phyloP scores from a whole-genome alignment of 2,113 vertebrate genomes.

The Cebus imitator region DNA sequence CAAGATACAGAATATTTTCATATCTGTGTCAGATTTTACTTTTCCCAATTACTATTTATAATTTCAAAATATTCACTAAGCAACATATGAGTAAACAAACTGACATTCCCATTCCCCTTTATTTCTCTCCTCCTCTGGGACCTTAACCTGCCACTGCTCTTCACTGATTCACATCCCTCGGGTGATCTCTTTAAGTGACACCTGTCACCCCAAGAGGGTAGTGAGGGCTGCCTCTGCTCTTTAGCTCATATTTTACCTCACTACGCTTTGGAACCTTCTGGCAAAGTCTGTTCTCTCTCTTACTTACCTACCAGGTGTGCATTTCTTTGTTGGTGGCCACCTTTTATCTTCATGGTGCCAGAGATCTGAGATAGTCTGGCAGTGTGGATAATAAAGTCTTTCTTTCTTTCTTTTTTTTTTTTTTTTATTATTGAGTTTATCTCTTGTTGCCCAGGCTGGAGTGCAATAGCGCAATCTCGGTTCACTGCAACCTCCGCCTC shows the following conservation, averaged over 20 bases:
- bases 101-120: neutral
- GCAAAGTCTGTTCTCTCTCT: neutral
- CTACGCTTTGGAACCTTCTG: neutral
- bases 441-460: too few species aligned
- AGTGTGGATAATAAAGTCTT: neutral
- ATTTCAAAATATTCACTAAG: neutral
- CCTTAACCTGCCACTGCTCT: fast-evolving
- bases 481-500: too few species aligned
- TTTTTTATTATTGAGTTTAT: too few species aligned
- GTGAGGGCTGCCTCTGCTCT: neutral
- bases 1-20: neutral
- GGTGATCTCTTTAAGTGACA: neutral
- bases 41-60: neutral
- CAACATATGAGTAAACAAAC: neutral
- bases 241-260: neutral
- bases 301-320: neutral
- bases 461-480: too few species aligned
- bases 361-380: neutral
- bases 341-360: neutral
- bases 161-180: neutral
- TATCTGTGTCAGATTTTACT: neutral
- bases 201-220: neutral
- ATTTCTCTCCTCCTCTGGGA: neutral
- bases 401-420: neutral
- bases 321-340: neutral